A percentile compares a stretch with the other conserved stretches of the same genome.
Conservation (phyloP, 2,113 vertebrate species). For the Syngnathus scovelli region DNA sequence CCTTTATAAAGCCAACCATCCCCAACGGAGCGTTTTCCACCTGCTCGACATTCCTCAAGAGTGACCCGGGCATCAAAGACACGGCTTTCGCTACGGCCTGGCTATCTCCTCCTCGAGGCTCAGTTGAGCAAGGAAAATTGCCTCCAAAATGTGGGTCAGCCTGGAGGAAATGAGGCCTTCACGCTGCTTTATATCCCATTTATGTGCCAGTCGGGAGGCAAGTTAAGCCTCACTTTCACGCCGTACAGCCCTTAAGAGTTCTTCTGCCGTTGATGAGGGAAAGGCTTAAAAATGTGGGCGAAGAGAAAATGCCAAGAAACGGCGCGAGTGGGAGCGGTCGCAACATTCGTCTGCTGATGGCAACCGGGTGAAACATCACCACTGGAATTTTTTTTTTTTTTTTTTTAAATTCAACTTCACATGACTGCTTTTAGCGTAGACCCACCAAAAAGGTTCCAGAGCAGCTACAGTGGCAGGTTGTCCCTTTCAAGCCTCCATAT, state of each 20-base stretch:
- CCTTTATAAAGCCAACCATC: background rate
- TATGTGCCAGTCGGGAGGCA: slow-evolving; percentile 41
- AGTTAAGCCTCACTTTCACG: slow-evolving; percentile 36
- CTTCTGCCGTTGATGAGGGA: slow-evolving; percentile 9
- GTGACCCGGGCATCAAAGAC: background rate
- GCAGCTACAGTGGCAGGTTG: no score
- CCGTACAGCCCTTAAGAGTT: slow-evolving; percentile 15
- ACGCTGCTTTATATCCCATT: slow-evolving; percentile 50
- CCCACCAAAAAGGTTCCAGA: background rate
- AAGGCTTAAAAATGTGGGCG: background rate
- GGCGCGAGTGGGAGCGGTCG: background rate
- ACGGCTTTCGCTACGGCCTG: background rate
- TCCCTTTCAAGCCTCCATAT: background rate
- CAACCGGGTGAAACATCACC: background rate
- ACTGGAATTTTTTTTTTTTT: background rate
- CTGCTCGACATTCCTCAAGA: background rate
- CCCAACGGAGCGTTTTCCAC: background rate
- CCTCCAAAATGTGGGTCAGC: slow-evolving; percentile 50
- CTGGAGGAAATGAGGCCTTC: slow-evolving; percentile 40
- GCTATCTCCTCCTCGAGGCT: background rate
- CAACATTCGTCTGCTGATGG: background rate
- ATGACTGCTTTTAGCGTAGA: background rate
- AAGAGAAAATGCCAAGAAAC: background rate
- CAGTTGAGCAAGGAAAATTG: slow-evolving; percentile 3
- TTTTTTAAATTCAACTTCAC: background rate